Percentiles rank a stretch among this genome's conserved stretches.
Conservation (phyloP, 2,797 vertebrate species). For the Serranus cabrilla region DNA sequence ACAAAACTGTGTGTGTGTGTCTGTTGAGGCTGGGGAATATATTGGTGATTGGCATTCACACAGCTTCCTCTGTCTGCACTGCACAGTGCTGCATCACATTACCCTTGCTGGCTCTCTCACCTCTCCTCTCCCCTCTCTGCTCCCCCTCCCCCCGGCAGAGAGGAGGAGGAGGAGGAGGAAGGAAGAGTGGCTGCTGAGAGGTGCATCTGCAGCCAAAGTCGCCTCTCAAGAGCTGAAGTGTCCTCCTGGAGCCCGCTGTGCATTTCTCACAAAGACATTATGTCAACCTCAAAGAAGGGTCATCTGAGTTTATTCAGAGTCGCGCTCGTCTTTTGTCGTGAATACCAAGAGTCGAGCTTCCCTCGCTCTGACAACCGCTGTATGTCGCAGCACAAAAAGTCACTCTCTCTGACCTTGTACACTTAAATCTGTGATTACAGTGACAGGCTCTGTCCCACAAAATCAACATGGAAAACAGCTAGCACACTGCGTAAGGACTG, state of each 20-base stretch:
- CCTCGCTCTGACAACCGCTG: conserved; percentile 33
- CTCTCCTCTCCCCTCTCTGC: conserved; percentile 30
- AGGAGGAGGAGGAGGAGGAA: conserved; percentile 37
- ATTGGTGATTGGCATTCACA: conserved; percentile 44
- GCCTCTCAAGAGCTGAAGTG: conserved; percentile 58
- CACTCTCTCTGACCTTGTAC: conserved; percentile 40
- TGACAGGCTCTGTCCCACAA: conserved; percentile 28
- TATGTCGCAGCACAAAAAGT: conserved; percentile 44
- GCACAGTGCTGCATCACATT: conserved; percentile 61
- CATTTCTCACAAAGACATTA: conserved; percentile 60
- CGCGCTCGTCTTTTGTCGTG: conserved; percentile 28
- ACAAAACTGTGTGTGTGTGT: conserved; percentile 30
- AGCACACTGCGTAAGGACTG: not conserved
- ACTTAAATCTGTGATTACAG: conserved; percentile 29
- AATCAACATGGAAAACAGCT: conserved; percentile 20
- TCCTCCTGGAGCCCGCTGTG: conserved; percentile 49
- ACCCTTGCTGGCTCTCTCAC: conserved; percentile 33
- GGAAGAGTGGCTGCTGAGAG: conserved; percentile 58
- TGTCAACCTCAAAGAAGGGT: conserved; percentile 55
- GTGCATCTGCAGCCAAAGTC: conserved; percentile 63
- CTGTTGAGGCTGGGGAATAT: conserved; percentile 9
- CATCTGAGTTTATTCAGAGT: conserved; percentile 37
- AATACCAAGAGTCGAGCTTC: conserved; percentile 20
- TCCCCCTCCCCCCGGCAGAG: conserved; percentile 8
- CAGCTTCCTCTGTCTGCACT: conserved; percentile 43